phyloP scores from a whole-genome alignment of 2,888 invertebrate genomes.

The Xanthostigma xanthostigma region DNA sequence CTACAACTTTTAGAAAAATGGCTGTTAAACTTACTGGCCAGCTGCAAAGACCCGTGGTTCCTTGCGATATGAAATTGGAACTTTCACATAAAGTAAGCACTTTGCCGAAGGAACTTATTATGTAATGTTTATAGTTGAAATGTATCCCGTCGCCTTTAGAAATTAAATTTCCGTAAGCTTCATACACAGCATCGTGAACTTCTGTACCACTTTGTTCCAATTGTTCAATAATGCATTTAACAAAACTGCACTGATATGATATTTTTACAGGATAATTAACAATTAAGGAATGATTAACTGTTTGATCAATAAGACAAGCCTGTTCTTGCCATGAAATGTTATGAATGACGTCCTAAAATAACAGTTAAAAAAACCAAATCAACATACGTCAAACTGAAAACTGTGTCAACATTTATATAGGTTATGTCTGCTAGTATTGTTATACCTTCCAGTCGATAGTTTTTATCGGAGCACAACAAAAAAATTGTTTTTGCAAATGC shows the following conservation, averaged over 20 bases:
- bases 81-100: conserved; percentile 52
- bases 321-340: conserved; percentile 35
- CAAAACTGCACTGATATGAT: conserved; percentile 46
- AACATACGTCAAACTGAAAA: too few species aligned
- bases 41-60: conserved; percentile 64
- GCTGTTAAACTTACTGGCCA: conserved; percentile 46
- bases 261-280: conserved; percentile 43
- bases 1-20: neutral
- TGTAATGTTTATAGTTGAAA: conserved; percentile 49
- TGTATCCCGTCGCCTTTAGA: conserved; percentile 22
- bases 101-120: conserved; percentile 25
- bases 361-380: neutral
- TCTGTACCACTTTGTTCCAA: conserved; percentile 39
- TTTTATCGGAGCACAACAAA: too few species aligned
- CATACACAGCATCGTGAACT: conserved; percentile 50
- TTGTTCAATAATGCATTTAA: conserved; percentile 44
- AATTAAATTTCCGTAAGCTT: conserved; percentile 38
- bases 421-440: too few species aligned
- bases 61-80: conserved; percentile 53
- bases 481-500: too few species aligned
- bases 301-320: conserved; percentile 38
- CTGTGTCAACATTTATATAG: too few species aligned
- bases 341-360: conserved; percentile 15
- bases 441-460: too few species aligned
- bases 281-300: conserved; percentile 37